These are phyloP conservation scores for Trachelus stipa DNA, from an alignment of 2,888 invertebrate species.

Conservation along the genomic window DNA sequence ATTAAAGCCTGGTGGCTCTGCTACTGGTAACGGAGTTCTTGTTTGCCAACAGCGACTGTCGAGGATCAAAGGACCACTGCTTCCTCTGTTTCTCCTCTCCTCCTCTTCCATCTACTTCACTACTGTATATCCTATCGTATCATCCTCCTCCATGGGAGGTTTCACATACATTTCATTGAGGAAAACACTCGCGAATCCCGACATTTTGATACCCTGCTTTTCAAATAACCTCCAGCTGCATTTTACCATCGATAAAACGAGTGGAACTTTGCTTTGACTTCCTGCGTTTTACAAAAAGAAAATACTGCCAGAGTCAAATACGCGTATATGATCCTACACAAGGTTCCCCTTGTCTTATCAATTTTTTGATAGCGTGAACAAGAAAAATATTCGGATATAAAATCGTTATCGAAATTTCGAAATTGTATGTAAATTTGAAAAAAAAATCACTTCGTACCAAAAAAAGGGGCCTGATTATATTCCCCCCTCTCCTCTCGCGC, in stretches of 20 bases:
- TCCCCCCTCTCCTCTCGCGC: background rate
- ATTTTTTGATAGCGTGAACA: background rate
- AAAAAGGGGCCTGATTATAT: background rate
- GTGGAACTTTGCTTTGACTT: background rate
- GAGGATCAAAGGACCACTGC: conserved; percentile 63
- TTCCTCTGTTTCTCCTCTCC: conserved; percentile 23
- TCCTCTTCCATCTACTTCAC: background rate
- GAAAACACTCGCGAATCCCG: background rate
- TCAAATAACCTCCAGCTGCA: background rate
- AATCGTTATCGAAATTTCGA: background rate
- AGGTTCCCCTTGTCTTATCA: background rate
- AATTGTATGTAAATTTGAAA: background rate
- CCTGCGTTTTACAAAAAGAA: background rate
- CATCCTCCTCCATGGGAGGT: background rate
- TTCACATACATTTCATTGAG: background rate
- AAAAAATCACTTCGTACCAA: background rate
- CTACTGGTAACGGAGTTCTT: conserved; percentile 56
- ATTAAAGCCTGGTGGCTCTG: conserved; percentile 65
- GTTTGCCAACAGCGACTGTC: conserved; percentile 64
- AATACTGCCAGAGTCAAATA: background rate
- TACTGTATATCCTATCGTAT: background rate
- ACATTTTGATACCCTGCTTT: background rate
- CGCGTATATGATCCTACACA: background rate
- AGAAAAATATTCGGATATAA: no score
- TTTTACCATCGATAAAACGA: background rate